Evolutionary conservation across 2,113 vertebrate genomes (phyloP).

Genomic region (Piliocolobus tephrosceles): DNA sequence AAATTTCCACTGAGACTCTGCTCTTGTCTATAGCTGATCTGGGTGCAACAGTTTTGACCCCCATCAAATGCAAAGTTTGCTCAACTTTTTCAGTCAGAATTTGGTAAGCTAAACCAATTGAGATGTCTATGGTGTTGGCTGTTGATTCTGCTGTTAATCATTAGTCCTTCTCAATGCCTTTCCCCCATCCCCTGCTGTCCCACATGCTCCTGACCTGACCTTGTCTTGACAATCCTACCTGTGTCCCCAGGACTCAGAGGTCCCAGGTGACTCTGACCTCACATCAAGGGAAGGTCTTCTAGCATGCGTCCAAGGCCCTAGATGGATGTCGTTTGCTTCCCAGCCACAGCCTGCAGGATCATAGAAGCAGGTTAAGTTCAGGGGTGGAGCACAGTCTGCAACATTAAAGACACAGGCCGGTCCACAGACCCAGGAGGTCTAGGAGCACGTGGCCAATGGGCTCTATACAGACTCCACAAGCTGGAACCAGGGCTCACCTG

Average conservation of each 20-base stretch:
- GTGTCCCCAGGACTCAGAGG: not conserved
- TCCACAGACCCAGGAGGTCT: not conserved
- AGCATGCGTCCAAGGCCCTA: not conserved
- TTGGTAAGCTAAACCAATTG: not conserved
- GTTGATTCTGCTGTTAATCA: not conserved
- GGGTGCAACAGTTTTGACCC: not conserved
- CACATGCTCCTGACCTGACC: not conserved
- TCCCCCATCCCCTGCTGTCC: not conserved
- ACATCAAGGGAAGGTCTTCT: not conserved
- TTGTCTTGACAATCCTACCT: not conserved
- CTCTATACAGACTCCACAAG: not conserved
- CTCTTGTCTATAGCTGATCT: not conserved
- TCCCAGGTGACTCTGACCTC: not conserved
- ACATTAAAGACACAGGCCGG: not conserved
- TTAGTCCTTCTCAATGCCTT: not conserved
- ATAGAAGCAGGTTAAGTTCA: not conserved
- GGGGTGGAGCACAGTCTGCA: not conserved
- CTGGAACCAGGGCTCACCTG: not conserved
- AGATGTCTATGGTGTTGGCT: not conserved
- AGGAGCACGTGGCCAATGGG: not conserved
- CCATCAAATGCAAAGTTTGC: not conserved
- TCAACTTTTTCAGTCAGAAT: not conserved
- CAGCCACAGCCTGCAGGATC: not conserved
- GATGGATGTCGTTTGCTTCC: not conserved
- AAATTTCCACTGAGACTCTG: not conserved